Base-by-base conservation (phyloP, 2,113 vertebrate genomes). In the Maylandia zebra region DNA sequence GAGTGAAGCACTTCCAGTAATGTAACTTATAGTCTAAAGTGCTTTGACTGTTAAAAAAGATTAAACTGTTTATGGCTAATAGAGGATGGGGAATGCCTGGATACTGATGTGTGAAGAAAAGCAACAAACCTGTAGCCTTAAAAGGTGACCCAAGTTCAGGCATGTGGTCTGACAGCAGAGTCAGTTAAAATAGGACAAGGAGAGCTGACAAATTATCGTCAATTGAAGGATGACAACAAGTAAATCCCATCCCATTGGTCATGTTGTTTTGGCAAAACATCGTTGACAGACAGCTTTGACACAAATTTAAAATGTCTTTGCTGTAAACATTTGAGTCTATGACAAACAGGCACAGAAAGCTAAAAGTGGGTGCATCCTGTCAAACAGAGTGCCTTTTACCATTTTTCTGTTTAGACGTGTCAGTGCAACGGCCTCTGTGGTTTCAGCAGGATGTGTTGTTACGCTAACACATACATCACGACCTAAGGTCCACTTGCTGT, bases 151-250 rank as follows among this genome's bases (percentile, higher is more conserved):
- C 17, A 0, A 36, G 59, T 36, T 64, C 30, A 64, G 30, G 6
- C 30, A 36, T 0, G 0, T 36, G 59, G 32, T 64, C 32, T 36
- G 32, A 64, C 32, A 64, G 59, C 1, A 36, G 2, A 64, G 59
- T 36, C 17, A n/a, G 6, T 11, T 19, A 64, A 7, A 36, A n/a
- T 12, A 64, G 4, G 10, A 64, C 10, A 36, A 64, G 59, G 59
- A 36, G 6, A 64, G 59, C 10, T 0, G 32, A 66, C 10, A 36
- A 66, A 36, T 1, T 66, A 66, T 36, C 34, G 59, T 1, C 59
- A n/a, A 0, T 66, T 66, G 61, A 66, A 36, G 17, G 32, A 34
- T 19, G 30, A 2, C 30, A 61, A 0, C 16, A 61, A 61, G 9
- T 34, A 7, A 61, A 61, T 2, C 9, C 1, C 27, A 59, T 59